phyloP scores from a whole-genome alignment of 2,888 invertebrate genomes.

The Mystacides longicornis region DNA sequence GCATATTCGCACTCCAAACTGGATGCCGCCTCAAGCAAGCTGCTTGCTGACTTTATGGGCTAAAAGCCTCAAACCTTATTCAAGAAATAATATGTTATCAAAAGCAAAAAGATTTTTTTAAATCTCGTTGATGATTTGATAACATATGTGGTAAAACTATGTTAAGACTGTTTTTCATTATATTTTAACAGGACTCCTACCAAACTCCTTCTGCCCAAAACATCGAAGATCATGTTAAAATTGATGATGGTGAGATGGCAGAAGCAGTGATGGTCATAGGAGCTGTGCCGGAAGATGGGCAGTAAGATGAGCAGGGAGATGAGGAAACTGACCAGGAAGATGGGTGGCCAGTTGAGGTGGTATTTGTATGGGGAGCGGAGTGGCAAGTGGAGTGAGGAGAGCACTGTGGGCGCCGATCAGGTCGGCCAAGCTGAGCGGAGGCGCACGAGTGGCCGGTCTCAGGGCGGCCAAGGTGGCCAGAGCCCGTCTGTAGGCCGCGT shows the following conservation, averaged over 20 bases:
- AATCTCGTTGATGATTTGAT: no score
- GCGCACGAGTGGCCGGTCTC: slow-evolving; percentile 35
- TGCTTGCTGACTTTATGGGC: no score
- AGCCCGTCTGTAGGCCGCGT: slow-evolving; percentile 40
- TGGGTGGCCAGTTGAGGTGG: slow-evolving; percentile 43
- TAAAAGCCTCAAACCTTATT: no score
- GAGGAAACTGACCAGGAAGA: slow-evolving; percentile 49
- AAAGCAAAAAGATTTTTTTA: no score
- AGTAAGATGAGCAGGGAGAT: slow-evolving; percentile 35
- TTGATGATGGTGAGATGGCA: slow-evolving; percentile 33
- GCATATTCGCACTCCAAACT: no score
- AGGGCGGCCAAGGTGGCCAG: slow-evolving; percentile 38
- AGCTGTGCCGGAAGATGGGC: slow-evolving; percentile 30
- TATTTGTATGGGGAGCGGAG: slow-evolving; percentile 46
- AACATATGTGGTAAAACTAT: no score
- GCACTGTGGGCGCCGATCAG: slow-evolving; percentile 58
- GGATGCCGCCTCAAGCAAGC: no score
- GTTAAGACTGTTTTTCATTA: no score
- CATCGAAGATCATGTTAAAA: no score
- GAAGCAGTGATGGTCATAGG: slow-evolving; percentile 48
- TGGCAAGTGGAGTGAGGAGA: slow-evolving; percentile 61
- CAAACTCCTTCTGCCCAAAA: no score
- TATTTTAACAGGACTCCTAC: no score
- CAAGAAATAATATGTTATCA: no score
- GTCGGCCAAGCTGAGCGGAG: slow-evolving; percentile 58